Conservation (phyloP, 2,113 vertebrate genomes). For the Holacanthus passer region DNA sequence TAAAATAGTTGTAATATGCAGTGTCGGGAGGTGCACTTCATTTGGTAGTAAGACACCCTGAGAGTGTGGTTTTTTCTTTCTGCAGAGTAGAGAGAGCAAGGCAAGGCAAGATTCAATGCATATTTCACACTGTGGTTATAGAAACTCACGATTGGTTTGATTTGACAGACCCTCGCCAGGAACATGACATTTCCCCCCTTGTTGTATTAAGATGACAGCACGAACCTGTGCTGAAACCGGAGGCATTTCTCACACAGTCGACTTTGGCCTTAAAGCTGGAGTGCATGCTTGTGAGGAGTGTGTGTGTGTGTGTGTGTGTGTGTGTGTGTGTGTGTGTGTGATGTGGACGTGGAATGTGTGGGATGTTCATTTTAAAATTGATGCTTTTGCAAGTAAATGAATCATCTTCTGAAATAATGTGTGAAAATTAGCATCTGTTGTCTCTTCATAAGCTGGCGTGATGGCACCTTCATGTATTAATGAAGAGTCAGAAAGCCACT, state of each 20-base stretch:
- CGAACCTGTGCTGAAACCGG: conserved; percentile 5
- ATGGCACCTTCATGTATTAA: too few species aligned
- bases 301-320: not conserved
- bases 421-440: conserved; percentile 15
- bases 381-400: not conserved
- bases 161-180: conserved; percentile 18
- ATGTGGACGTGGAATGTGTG: not conserved
- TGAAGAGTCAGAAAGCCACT: not conserved
- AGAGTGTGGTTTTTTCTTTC: conserved; percentile 9
- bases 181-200: conserved; percentile 8
- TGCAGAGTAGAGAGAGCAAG: not conserved
- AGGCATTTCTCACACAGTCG: not conserved
- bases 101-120: conserved; percentile 15
- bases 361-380: not conserved
- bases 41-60: conserved; percentile 10
- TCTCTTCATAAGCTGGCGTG: not conserved
- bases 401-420: conserved; percentile 14
- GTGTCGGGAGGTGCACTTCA: conserved; percentile 18
- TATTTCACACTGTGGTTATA: conserved; percentile 38
- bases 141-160: conserved; percentile 31
- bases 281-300: not conserved
- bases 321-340: not conserved
- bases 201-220: not conserved
- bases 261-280: not conserved
- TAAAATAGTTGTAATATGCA: conserved; percentile 46